Evolutionary conservation across 1,140 invertebrate species (phyloP).

Genomic region (Ceratina calcarata): DNA sequence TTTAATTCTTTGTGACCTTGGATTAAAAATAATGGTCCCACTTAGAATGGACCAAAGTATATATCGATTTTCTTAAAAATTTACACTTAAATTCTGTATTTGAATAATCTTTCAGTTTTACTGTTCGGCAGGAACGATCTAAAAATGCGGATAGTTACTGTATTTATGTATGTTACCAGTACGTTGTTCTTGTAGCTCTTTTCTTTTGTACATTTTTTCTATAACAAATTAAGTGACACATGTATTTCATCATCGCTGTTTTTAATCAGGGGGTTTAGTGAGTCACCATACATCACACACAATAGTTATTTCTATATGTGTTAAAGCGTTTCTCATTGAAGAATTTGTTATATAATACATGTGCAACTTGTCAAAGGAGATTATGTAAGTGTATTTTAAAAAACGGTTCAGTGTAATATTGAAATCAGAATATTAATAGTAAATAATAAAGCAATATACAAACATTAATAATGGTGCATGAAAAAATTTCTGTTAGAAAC

Average conservation of each 20-base stretch:
- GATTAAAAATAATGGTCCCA: neutral
- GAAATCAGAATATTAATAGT: conserved; percentile 17
- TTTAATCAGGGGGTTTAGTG: conserved; percentile 36
- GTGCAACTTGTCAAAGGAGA: neutral
- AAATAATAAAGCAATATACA: conserved; percentile 18
- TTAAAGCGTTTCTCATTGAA: conserved; percentile 19
- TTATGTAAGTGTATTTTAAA: conserved; percentile 36
- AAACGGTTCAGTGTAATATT: conserved; percentile 14
- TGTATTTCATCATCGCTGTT: conserved; percentile 2
- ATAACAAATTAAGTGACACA: conserved; percentile 21
- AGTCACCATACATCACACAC: conserved; percentile 24
- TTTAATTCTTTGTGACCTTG: conserved; percentile 20
- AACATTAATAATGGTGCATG: neutral
- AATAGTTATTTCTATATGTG: conserved; percentile 31
- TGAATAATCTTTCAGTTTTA: neutral
- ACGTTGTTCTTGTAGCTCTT: conserved; percentile 21
- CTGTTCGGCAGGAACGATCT: neutral
- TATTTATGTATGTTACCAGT: conserved; percentile 19
- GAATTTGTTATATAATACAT: conserved; percentile 18
- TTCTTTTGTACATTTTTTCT: conserved; percentile 33
- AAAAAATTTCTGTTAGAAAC: neutral
- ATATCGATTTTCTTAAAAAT: neutral
- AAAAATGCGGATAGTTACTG: conserved; percentile 14
- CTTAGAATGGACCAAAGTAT: neutral
- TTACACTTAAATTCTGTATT: neutral